Base-by-base conservation (phyloP, 1,140 invertebrate genomes). In the Archivesica marissinica region DNA sequence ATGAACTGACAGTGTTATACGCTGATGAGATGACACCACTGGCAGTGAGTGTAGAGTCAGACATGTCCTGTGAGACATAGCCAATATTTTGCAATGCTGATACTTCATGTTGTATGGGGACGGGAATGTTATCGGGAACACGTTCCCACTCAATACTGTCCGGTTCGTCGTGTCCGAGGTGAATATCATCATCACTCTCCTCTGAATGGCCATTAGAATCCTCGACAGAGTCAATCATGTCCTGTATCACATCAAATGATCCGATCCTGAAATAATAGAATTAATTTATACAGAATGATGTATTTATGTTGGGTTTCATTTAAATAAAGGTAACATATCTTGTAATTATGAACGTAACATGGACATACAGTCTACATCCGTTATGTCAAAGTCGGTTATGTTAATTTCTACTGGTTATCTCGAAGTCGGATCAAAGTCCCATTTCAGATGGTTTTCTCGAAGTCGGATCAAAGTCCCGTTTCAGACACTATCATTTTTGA, bases 221-320 rank as follows among this genome's bases (percentile, higher is more conserved):
- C 39, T 85, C 82, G 3, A 85, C 82, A 1, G 82, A 85, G 35
- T 85, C 74, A 61, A 85, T 85, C 82, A 85, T 85, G 47, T 85
- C 82, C 44, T 85, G 74, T n/a, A 66, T 66, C 13, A 85, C 74
- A 47, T 85, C 82, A 78, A 85, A 85, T 23, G 72, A 52, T 39
- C 82, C 75, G 28, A 78, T 56, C 61, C 82, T 85, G 74, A 30
- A 64, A 68, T 38, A 15, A 7, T 35, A 56, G 2, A 76, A 28
- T 13, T 17, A 66, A 28, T 28, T 66, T 35, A 44, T 17, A 44
- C 17, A 17, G 7, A 44, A 44, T n/a, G n/a, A n/a, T n/a, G n/a
- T n/a, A n/a, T n/a, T n/a, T n/a, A n/a, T n/a, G n/a, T n/a, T n/a
- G n/a, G n/a, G n/a, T n/a, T n/a, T n/a, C n/a, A n/a, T n/a, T n/a